Evolutionary conservation across 2,113 vertebrate species (phyloP).

Genomic region (Ciconia stormi): DNA sequence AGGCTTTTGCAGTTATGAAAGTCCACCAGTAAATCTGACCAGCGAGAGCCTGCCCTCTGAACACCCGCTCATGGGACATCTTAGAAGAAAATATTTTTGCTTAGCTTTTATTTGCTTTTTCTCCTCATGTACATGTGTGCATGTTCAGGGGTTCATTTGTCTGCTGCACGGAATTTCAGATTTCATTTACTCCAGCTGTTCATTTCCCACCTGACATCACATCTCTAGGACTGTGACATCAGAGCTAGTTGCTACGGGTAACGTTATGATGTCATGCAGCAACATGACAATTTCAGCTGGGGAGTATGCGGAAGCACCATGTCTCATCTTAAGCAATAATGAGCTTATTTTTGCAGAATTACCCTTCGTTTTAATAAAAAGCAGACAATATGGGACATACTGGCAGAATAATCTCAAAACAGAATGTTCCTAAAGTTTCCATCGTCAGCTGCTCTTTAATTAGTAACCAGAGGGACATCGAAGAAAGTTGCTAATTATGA

Average conservation of each 20-base stretch:
- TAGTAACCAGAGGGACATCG: background rate
- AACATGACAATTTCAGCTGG: background rate
- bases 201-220: background rate
- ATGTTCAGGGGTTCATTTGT: background rate
- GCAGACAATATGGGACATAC: background rate
- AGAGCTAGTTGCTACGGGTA: background rate
- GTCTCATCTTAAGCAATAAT: background rate
- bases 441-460: background rate
- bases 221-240: background rate
- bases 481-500: slow-evolving; percentile 25
- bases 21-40: background rate
- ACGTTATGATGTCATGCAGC: background rate
- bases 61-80: background rate
- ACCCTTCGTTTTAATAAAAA: background rate
- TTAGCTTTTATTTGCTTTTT: background rate
- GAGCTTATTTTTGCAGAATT: background rate
- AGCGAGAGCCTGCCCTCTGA: background rate
- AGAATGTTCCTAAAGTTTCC: slow-evolving; percentile 14
- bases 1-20: background rate
- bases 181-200: background rate
- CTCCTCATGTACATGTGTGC: rapidly evolving
- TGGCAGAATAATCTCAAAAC: background rate
- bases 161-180: background rate
- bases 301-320: background rate
- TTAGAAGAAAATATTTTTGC: background rate